Percentiles rank a stretch among this genome's conserved stretches.
Evolutionary conservation across 2,113 vertebrate species (phyloP).

Genomic region (Pica pica): DNA sequence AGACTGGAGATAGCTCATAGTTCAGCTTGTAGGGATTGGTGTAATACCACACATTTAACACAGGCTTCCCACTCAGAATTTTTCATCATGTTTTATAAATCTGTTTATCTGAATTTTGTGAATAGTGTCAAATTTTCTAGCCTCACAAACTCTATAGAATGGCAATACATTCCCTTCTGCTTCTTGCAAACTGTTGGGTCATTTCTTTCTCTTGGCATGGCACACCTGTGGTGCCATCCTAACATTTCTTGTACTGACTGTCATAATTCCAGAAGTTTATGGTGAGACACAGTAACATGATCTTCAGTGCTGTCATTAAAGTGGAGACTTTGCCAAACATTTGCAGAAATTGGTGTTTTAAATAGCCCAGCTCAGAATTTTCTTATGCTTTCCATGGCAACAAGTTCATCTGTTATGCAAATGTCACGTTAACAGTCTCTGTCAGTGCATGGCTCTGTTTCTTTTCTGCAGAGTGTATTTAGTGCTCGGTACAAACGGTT

Average conservation of each 20-base stretch:
- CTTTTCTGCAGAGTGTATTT: neutral
- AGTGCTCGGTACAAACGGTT: neutral
- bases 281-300: neutral
- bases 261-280: neutral
- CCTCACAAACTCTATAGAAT: neutral
- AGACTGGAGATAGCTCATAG: neutral
- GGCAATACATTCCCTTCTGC: neutral
- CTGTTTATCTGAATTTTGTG: neutral
- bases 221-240: neutral
- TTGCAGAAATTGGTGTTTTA: conserved; percentile 20
- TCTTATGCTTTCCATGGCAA: conserved; percentile 30
- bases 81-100: neutral
- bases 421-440: neutral
- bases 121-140: neutral
- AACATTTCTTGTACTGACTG: neutral
- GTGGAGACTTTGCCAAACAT: neutral
- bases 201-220: neutral
- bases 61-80: neutral
- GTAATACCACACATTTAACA: neutral
- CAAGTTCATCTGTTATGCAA: conserved; percentile 37
- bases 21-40: neutral
- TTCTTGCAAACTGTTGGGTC: neutral
- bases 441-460: neutral
- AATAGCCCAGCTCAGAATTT: conserved; percentile 43
- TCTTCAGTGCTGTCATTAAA: neutral